Conservation (phyloP, 1,140 invertebrate genomes). For the Drosophila seguyi region DNA sequence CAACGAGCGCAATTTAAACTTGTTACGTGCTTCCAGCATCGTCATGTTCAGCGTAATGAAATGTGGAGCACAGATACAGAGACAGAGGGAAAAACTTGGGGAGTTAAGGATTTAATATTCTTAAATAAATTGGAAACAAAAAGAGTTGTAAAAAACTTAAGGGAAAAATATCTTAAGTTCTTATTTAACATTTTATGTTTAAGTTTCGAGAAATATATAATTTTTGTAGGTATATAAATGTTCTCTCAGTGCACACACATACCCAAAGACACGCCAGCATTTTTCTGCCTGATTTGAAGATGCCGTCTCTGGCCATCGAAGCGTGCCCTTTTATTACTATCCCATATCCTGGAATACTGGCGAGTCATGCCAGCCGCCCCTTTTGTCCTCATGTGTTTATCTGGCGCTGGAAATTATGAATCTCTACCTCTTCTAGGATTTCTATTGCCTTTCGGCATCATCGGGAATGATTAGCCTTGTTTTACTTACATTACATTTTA, state of each 20-base stretch:
- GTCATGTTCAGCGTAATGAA: slow-evolving; percentile 77
- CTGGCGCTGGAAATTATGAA: slow-evolving; percentile 66
- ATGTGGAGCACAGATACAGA: slow-evolving; percentile 55
- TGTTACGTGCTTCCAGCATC: slow-evolving; percentile 78
- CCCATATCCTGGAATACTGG: slow-evolving; percentile 22
- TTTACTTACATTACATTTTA: background rate
- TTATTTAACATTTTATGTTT: too few species aligned
- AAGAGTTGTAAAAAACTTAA: too few species aligned
- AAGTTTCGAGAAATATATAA: too few species aligned
- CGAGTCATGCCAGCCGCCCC: slow-evolving; percentile 53
- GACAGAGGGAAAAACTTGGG: background rate
- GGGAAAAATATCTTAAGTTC: background rate
- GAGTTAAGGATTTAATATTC: too few species aligned
- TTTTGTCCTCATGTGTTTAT: slow-evolving; percentile 48
- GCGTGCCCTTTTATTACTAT: slow-evolving; percentile 78
- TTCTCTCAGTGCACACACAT: slow-evolving; percentile 6
- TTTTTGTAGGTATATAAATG: too few species aligned
- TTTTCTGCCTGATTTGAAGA: slow-evolving; percentile 82
- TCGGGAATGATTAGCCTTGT: slow-evolving; percentile 18
- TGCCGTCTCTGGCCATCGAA: slow-evolving; percentile 62
- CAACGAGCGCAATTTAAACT: slow-evolving; percentile 84
- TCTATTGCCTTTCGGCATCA: slow-evolving; percentile 14
- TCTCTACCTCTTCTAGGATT: slow-evolving; percentile 25
- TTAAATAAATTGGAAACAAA: background rate
- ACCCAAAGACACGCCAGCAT: slow-evolving; percentile 69